Evolutionary conservation across 2,888 invertebrate genomes (phyloP), one percentile per base, ranked within the genome.

Genomic region (Cancer borealis): DNA sequence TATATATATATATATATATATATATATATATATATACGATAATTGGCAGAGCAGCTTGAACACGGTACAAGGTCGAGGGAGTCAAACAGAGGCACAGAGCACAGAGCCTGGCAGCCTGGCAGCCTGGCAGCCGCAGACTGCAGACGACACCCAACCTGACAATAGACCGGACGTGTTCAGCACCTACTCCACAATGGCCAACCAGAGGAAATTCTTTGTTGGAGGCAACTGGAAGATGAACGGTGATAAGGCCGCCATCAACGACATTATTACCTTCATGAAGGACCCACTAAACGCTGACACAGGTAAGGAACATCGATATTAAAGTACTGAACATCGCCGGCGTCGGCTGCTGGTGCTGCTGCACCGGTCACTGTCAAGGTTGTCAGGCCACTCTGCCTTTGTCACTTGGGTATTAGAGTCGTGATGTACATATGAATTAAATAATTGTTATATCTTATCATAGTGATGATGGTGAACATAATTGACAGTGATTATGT

Each of bases 191-290:
- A 54, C 14, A 3, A 95, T 95, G 95, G 47, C 93, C 17, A n/a
- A 46, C 92, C 92, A 90, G 21, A 94, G 99, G 96, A 99, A 98
- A 97, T 99, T 99, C 97, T 99, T 99, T 96, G 99, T 99, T 96
- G 99, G 99, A 96, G 99, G 99, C 93, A 99, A 99, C 97, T 99
- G 99, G 99, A 99, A 99, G 97, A 99, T 99, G 99, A 99, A 99
- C 96, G 99, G 99, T 89, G 98, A 97, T 96, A 99, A 98, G 96
- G 97, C 97, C 95, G 97, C 98, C 96, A 98, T 99, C 95, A 97
- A 98, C 96, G 98, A 98, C 95, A 98, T 99, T 95, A 97, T 98
- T 93, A 97, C 97, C 91, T 98, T 98, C 96, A 97, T 99, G 95
- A 98, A 98, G 95, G 98, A 98, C 0, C 97, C 98, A 0, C 97